Conservation (phyloP, 2,888 invertebrate species). For the Parelbella ahira region DNA sequence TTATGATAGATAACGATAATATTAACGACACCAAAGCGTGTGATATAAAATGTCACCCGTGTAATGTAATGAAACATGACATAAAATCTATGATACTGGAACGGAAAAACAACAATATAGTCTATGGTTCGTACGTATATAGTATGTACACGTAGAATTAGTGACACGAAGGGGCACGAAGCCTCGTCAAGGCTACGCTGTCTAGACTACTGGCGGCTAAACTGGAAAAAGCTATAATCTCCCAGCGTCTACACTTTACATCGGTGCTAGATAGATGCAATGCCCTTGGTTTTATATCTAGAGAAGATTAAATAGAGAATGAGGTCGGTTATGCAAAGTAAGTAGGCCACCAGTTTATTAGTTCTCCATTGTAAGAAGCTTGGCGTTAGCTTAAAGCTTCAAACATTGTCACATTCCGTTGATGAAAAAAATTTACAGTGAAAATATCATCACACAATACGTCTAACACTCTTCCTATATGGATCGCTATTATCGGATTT, state of each 20-base stretch:
- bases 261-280: constrained; percentile 1
- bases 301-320: constrained; percentile 10
- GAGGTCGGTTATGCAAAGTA: constrained; percentile 13
- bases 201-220: constrained; percentile 33
- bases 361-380: constrained; percentile 2
- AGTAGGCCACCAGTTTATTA: constrained; percentile 5
- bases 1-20: no score
- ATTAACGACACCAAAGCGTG: no score
- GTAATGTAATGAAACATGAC: no score
- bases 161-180: constrained; percentile 28
- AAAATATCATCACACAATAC: no score
- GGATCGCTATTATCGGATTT: no score
- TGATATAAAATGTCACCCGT: no score
- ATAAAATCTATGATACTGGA: neutral
- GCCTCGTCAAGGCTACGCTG: constrained; percentile 35
- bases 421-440: neutral
- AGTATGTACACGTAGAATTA: constrained; percentile 1
- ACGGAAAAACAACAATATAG: no score
- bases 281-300: constrained; percentile 8
- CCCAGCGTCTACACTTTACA: neutral
- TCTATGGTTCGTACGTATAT: no score
- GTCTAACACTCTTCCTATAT: no score
- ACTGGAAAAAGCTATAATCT: constrained; percentile 4
- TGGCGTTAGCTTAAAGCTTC: neutral
- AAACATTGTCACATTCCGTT: neutral